These are phyloP conservation scores for Hippopotamyrus pictus DNA, from an alignment of 2,797 vertebrate genomes.

Conservation along the genomic window DNA sequence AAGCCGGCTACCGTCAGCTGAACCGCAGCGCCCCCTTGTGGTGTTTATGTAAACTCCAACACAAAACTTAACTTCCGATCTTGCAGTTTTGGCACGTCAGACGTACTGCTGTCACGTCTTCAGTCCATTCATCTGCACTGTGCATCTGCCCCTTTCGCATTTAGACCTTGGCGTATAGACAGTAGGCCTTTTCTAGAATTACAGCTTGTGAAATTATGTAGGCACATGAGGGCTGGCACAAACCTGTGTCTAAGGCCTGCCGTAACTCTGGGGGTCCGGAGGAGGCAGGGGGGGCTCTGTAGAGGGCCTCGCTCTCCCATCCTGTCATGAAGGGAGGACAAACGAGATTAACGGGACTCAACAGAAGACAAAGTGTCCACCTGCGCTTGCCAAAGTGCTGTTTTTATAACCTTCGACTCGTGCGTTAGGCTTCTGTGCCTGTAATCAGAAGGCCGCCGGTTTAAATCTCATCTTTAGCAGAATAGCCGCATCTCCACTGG, in stretches of 20 bases:
- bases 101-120: background rate
- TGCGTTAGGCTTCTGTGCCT: background rate
- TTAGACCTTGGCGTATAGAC: background rate
- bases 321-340: conserved; percentile 37
- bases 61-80: conserved; percentile 29
- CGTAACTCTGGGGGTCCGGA: conserved; percentile 54
- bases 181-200: background rate
- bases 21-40: conserved; percentile 66
- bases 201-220: background rate
- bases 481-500: background rate
- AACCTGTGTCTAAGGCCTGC: conserved; percentile 65
- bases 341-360: background rate
- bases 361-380: background rate
- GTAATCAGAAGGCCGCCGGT: background rate
- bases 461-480: background rate
- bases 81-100: background rate
- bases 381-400: background rate
- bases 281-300: conserved; percentile 37
- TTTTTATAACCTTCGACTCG: background rate
- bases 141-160: background rate
- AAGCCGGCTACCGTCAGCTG: conserved; percentile 42
- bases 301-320: conserved; percentile 52
- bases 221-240: background rate
- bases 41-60: conserved; percentile 56
- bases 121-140: background rate